Base-by-base conservation (phyloP, 2,888 invertebrate genomes). In the Apodemia mormo region DNA sequence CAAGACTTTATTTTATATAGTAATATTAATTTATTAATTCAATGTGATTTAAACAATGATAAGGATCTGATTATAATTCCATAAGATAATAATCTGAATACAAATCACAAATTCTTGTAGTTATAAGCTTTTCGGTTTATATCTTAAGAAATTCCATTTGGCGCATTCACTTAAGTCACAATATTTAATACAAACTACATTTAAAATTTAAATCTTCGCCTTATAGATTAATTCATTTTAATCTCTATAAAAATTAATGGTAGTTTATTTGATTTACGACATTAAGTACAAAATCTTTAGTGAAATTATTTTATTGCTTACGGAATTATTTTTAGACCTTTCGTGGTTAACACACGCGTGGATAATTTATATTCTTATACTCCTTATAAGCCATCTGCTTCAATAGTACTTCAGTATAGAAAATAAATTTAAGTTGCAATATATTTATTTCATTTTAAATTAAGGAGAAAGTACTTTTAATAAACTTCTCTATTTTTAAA, bases 181-280 rank as follows among this genome's bases (percentile, higher is more conserved):
- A 58, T 58, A 58, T 58, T 58, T 58, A 58, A 33, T 58, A 10
- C 58, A 58, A 12, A 58, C 58, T 14, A 58, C 30, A 12, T 58
- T 58, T 58, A 10, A 58, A 30, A 33, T 58, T 58, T 58, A 58
- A 58, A 33, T 58, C 58, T 58, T 58, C 58, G 58, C 29, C 12
- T 58, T 29, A 58, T 58, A 58, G 29, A 58, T 58, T 58, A 12
- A 58, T 58, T 58, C 12, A 58, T 29, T 30, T 12, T 58, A 58
- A 33, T 58, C 58, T 30, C 30, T 70, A 67, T 68, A 75, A 72
- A 73, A 74, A 72, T 68, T 73, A 68, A 73, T 71, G 69, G 74
- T 72, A 74, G 72, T 74, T 73, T 72, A 43, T 71, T 69, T 73
- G 73, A 77, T 77, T 76, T 76, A 78, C 77, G 61, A 68, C 73